Conservation (phyloP, 2,888 invertebrate genomes). For the Watsonalla cultraria region DNA sequence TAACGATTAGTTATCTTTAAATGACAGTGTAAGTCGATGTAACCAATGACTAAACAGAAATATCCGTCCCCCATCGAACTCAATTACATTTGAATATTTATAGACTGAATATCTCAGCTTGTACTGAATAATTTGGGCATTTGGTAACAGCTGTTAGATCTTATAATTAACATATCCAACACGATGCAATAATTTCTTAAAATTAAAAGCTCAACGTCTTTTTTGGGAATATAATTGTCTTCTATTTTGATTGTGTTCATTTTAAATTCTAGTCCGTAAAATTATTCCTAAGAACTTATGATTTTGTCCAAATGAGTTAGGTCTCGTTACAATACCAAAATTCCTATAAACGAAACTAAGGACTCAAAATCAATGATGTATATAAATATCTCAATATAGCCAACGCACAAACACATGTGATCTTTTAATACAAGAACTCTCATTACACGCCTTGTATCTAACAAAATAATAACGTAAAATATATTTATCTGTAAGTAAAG, state of each 20-base stretch:
- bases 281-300: not conserved
- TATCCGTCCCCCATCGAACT: slow-evolving; percentile 52
- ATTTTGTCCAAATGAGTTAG: not conserved
- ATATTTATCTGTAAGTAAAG: slow-evolving; percentile 34
- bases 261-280: not conserved
- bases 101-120: not conserved
- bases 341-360: not conserved
- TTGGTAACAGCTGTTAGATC: not conserved
- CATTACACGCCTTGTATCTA: slow-evolving; percentile 44
- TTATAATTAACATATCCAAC: not conserved
- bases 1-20: too few relatives aligned
- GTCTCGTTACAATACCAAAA: not conserved
- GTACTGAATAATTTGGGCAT: not conserved
- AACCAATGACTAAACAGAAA: slow-evolving; percentile 12
- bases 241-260: not conserved
- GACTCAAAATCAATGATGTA: not conserved
- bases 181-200: not conserved
- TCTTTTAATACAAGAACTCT: slow-evolving; percentile 36
- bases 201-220: not conserved
- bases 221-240: too few relatives aligned
- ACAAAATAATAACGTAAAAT: slow-evolving; percentile 38
- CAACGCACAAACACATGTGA: slow-evolving; percentile 62
- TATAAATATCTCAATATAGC: slow-evolving; percentile 23
- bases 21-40: too few relatives aligned
- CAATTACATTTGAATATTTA: slow-evolving; percentile 39